phyloP scores from a whole-genome alignment of 1,140 invertebrate genomes.

The Hyphantria cunea region DNA sequence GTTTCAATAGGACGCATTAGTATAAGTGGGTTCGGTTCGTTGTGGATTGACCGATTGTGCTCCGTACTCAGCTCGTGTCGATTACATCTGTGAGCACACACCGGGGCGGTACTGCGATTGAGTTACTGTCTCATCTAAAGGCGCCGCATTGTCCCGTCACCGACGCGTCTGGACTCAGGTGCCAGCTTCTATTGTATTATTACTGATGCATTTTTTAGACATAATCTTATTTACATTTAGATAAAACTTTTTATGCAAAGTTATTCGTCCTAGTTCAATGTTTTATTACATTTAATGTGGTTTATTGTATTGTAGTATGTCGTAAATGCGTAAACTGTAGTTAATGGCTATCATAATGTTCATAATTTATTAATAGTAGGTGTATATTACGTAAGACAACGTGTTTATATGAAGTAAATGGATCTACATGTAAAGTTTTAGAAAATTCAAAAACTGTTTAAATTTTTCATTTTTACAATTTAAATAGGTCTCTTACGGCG shows the following conservation, averaged over 20 bases:
- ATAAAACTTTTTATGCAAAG: conserved; percentile 10
- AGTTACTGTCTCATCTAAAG: conserved; percentile 60
- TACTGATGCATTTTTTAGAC: conserved; percentile 16
- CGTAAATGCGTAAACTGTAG: too few relatives aligned
- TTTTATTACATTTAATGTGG: conserved; percentile 3
- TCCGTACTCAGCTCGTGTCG: conserved; percentile 36
- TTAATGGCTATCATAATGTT: too few relatives aligned
- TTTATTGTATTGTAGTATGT: too few relatives aligned
- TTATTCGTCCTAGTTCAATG: conserved; percentile 2
- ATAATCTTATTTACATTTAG: conserved; percentile 14
- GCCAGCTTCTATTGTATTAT: conserved; percentile 4
- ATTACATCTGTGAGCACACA: conserved; percentile 45
- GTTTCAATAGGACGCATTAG: conserved; percentile 58
- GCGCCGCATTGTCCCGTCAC: conserved; percentile 34
- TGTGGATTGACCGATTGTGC: conserved; percentile 50
- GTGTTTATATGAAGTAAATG: too few relatives aligned
- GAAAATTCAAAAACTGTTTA: too few relatives aligned
- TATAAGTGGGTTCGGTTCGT: conserved; percentile 48
- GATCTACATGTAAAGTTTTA: too few relatives aligned
- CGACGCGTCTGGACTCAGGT: conserved; percentile 45
- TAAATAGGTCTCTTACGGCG: too few relatives aligned
- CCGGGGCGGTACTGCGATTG: conserved; percentile 42
- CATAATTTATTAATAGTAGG: too few relatives aligned
- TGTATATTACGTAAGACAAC: too few relatives aligned
- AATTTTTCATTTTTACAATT: too few relatives aligned